These are phyloP conservation scores for Trididemnum miniatum DNA, from an alignment of 23 tunicate species.

Conservation along the genomic window DNA sequence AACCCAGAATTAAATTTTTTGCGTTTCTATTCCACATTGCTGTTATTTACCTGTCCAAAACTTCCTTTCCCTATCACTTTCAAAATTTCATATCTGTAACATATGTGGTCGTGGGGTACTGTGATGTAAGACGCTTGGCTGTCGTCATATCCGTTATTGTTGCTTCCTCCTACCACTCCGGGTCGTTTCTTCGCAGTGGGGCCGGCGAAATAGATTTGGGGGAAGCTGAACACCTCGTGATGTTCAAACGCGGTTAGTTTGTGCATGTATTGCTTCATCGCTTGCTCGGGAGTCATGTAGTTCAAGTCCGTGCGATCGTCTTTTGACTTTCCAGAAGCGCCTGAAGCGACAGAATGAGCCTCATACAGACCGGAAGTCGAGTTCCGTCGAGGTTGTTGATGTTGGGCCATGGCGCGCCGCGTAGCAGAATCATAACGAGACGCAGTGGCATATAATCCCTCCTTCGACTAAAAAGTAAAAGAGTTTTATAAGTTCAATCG, in stretches of 20 bases:
- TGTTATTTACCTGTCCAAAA: conserved; percentile 95
- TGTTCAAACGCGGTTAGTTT: conserved; percentile 91
- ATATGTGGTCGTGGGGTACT: conserved; percentile 93
- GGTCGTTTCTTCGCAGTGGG: conserved; percentile 79
- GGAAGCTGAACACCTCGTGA: conserved; percentile 93
- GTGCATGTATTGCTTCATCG: conserved; percentile 98
- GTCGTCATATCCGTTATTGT: conserved; percentile 93
- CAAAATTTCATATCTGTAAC: conserved; percentile 92
- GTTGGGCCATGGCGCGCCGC: conserved; percentile 65
- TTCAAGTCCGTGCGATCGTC: conserved; percentile 19
- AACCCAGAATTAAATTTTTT: too few relatives aligned
- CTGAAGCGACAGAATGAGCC: conserved; percentile 46
- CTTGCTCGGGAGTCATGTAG: conserved; percentile 92
- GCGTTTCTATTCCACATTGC: too few relatives aligned
- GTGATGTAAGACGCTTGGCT: conserved; percentile 94
- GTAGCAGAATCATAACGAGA: conserved; percentile 15
- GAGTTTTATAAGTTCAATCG: too few relatives aligned
- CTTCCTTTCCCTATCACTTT: conserved; percentile 95
- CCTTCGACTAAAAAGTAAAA: conserved; percentile 25
- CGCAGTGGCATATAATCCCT: conserved; percentile 2
- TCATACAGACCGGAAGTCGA: conserved; percentile 42
- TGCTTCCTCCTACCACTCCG: conserved; percentile 84
- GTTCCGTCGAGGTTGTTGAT: conserved; percentile 12
- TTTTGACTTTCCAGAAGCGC: conserved; percentile 75
- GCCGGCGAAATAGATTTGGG: conserved; percentile 90